phyloP scores from a whole-genome alignment of 1,140 invertebrate species.

The Saccostrea glomerata region DNA sequence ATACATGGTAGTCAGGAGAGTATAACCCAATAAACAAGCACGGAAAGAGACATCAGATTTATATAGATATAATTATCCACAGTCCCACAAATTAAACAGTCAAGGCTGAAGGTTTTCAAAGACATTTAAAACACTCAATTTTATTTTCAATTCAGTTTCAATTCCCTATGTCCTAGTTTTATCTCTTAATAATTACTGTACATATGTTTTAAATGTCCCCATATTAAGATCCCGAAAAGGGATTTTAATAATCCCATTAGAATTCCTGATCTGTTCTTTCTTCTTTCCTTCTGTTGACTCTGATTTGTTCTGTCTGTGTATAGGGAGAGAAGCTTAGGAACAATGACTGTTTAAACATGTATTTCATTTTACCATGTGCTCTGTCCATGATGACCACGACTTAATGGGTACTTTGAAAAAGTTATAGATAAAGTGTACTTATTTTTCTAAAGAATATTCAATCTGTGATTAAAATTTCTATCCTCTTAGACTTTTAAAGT shows the following conservation, averaged over 20 bases:
- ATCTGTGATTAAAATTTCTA: slow-evolving; percentile 30
- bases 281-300: slow-evolving; percentile 6
- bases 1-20: background rate
- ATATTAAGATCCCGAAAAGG: slow-evolving; percentile 2
- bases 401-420: slow-evolving; percentile 8
- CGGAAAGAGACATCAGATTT: background rate
- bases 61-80: background rate
- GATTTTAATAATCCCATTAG: slow-evolving; percentile 35
- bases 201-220: slow-evolving; percentile 11
- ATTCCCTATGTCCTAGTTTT: background rate
- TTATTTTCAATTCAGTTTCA: slow-evolving; percentile 25
- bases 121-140: slow-evolving; percentile 28
- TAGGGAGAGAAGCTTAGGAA: background rate
- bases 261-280: slow-evolving; percentile 29
- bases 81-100: slow-evolving; percentile 36
- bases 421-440: slow-evolving; percentile 35
- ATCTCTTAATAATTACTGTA: slow-evolving; percentile 30
- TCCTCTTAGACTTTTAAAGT: slow-evolving; percentile 17
- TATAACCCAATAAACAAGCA: background rate
- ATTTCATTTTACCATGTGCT: slow-evolving; percentile 10
- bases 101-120: background rate
- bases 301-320: slow-evolving; percentile 26
- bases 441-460: slow-evolving; percentile 26
- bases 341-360: slow-evolving; percentile 25
- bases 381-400: background rate